Evolutionary conservation across 1,140 invertebrate species (phyloP).

Genomic region (Subanguina moxae): DNA sequence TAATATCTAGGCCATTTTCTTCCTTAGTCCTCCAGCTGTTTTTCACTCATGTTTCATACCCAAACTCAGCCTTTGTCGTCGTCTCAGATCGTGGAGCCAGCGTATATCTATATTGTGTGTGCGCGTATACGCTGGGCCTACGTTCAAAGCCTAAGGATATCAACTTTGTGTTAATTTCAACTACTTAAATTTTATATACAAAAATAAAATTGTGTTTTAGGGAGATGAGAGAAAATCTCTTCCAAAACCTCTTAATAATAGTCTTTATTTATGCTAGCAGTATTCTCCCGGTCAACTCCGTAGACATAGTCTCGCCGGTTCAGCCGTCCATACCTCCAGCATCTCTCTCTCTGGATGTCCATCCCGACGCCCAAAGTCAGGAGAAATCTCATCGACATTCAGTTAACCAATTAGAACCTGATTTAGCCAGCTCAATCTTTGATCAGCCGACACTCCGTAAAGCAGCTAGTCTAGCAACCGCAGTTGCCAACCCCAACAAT

Average conservation of each 20-base stretch:
- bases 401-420: neutral
- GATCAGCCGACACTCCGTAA: neutral
- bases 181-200: no score
- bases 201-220: neutral
- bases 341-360: neutral
- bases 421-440: conserved; percentile 3
- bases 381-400: conserved; percentile 1
- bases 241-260: neutral
- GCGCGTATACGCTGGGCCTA: no score
- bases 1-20: no score
- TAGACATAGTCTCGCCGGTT: neutral
- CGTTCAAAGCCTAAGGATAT: no score
- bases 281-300: neutral
- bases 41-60: no score
- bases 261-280: neutral
- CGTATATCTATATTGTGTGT: no score
- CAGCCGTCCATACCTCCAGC: neutral
- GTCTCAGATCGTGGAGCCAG: no score
- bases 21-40: no score
- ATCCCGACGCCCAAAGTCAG: neutral
- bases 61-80: no score
- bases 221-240: neutral
- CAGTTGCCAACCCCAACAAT: no score
- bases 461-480: neutral
- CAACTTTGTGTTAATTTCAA: no score